Evolutionary conservation across 1,140 invertebrate genomes (phyloP), one percentile per base, ranked within the genome.

Genomic region (Atta colombica): DNA sequence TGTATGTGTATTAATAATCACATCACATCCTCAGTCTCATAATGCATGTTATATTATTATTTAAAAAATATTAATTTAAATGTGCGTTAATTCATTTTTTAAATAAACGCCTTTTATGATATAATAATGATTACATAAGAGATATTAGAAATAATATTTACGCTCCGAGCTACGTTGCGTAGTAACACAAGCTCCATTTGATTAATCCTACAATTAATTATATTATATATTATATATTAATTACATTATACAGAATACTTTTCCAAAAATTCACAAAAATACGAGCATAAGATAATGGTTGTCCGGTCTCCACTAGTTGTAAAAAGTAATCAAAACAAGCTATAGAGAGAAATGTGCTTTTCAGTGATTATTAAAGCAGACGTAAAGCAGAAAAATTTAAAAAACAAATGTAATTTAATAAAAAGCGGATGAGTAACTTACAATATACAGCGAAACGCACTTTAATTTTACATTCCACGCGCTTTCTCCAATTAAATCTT

Each of bases 401-500:
- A 78, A 81, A 45, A 71, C 31, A 31, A 18, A 3, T 45, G 16
- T 35, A 35, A 35, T 3, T 72, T 61, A 72, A 61, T 72, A 72
- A 72, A 39, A 7, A 39, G n/a, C 8, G 16, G 6, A 35, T 18
- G 31, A 35, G 31, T 35, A 5, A 74, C 25, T 25, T 18, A 49
- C 6, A 35, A 5, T 35, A 35, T 35, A 35, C 7, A 7, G n/a
- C n/a, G 8, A 55, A 25, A 35, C 31, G 10, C 28, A 3, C 1
- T 35, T 80, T 68, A 21, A 80, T 55, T 68, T 80, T 71, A 71
- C 21, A 4, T 80, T 55, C 53, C 45, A 25, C 49, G 14, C 10
- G 35, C 78, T 58, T 72, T 72, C 68, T 82, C 80, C 53, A 82
- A 74, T 74, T 60, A 82, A 82, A 72, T 14, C 18, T 55, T 61